Base-by-base conservation (phyloP, 2,797 vertebrate species). In the Typhlichthys subterraneus region DNA sequence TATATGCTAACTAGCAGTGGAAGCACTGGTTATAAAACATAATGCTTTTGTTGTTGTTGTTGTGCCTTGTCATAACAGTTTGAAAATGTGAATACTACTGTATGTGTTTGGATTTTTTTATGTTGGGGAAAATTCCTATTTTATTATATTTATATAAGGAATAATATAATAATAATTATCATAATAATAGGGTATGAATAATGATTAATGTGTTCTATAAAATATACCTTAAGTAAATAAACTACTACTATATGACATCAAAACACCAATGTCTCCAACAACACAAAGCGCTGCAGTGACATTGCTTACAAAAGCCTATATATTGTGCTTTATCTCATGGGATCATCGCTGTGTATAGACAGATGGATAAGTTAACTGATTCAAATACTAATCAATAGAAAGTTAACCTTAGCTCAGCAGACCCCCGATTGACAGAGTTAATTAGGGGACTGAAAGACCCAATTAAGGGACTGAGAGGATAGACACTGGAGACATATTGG, bases 401-500 rank as follows among this genome's bases (percentile, higher is more conserved):
- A 76, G 76, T 80, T 73, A 53, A 81, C 71, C 73, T 86, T 89
- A 85, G 89, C 80, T 82, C 73, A 63, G 70, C 65, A 49, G 50
- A 49, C 72, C 72, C 75, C 62, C 72, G 72, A 76, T 70, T 84
- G 85, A 88, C 83, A 80, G 84, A 90, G 89, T 92, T 92, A 91
- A 93, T 93, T 91, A 90, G 87, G 69, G 73, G 83, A 80, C 88
- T 85, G 87, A 92, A 92, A 90, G 87, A 77, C 67, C 89, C 91
- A 93, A 93, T 93, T 92, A 93, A 88, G 78, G 82, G 85, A 90
- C 73, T 83, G 85, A 76, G 76, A 80, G 70, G 70, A 64, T 33
- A 83, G 69, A 84, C 12, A 69, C 67, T 48, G 54, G 72, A 82
- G 81, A 80, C 91, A 91, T 91, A 92, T 92, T 93, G 92, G 59